A percentile compares a stretch with the other conserved stretches of the same genome.
These are phyloP conservation scores for Psilopsiagon aymara DNA, from an alignment of 2,113 vertebrate genomes.

Conservation along the genomic window DNA sequence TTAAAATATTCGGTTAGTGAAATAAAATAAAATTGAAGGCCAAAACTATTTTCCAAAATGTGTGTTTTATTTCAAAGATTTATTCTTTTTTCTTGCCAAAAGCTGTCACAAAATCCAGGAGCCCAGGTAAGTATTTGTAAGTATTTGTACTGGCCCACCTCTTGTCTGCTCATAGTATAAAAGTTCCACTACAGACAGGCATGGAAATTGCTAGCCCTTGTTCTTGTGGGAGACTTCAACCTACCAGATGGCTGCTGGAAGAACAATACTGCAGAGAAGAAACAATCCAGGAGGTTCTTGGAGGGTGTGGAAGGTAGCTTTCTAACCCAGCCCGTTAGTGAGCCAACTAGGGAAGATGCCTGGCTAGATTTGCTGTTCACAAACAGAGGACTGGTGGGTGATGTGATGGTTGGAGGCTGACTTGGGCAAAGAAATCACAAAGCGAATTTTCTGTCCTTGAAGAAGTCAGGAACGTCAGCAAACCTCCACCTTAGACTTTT, in stretches of 20 bases:
- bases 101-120: neutral
- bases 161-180: neutral
- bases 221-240: neutral
- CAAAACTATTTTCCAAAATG: neutral
- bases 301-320: neutral
- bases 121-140: neutral
- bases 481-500: neutral
- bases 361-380: neutral
- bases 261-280: neutral
- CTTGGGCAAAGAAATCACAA: neutral
- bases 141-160: neutral
- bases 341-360: neutral
- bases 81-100: neutral
- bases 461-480: neutral
- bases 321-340: neutral
- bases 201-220: neutral
- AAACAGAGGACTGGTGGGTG: neutral
- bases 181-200: neutral
- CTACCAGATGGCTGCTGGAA: neutral
- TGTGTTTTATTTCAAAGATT: neutral
- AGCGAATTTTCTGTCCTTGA: neutral
- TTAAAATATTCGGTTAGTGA: neutral
- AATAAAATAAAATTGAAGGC: neutral
- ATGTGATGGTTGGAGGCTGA: neutral
- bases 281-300: neutral